Evolutionary conservation across 2,113 vertebrate genomes (phyloP), one percentile per base, ranked within the genome.

Genomic region (Heteronetta atricapilla): DNA sequence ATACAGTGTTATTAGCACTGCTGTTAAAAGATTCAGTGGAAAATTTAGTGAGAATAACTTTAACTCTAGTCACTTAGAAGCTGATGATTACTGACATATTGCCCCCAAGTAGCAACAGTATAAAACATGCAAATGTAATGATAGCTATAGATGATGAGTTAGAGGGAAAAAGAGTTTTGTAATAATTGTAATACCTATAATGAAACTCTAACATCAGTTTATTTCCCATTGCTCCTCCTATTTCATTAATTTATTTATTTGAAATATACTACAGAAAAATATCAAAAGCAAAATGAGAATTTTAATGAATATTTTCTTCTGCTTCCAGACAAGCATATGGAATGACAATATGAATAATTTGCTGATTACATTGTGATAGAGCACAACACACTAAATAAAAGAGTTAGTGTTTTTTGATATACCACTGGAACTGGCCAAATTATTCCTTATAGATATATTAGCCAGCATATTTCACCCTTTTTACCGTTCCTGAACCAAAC

Each of bases 1-100:
- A 79, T 77, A 79, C 55, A 94, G 77, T 38, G 80, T 96, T 95
- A 95, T 94, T 97, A 97, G 38, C 88, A 90, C 3, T 8, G 48
- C 52, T 96, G 34, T 93, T 94, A 94, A 95, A 94, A 52, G n/a
- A 93, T 62, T 88, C 44, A 60, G 15, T 34, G 31, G 81, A 93
- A 94, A 72, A 96, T 96, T 97, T 97, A 82, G 76, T 91, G 76
- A 92, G 80, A 95, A 95, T 92, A 19, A 96, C 96, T 97, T 97
- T 96, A 89, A 94, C 80, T 96, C 76, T 95, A 98, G 88, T 96
- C 95, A 94, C 74, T 97, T 92, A 95, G 95, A 95, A 96, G 23
- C 44, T 95, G 91, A 95, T 95, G 86, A 40, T 97, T 97, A 94
- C 86, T 98, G 97, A 97, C 88, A 88, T 84, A 70, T 50, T 94